These are phyloP conservation scores for Melanargia galathea DNA, from an alignment of 2,888 invertebrate genomes.

Conservation along the genomic window DNA sequence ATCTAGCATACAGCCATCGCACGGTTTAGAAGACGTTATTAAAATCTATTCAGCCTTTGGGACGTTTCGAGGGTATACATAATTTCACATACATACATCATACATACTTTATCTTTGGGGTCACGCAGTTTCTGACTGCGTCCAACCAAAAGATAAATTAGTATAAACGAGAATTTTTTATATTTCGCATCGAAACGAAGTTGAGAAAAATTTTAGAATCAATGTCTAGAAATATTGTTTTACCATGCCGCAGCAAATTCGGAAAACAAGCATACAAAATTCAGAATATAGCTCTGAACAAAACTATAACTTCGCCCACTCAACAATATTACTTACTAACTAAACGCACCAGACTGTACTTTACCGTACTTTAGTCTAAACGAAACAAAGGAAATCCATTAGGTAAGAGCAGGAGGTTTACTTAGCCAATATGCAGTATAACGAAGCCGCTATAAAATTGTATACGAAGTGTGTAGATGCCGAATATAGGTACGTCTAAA, in stretches of 20 bases:
- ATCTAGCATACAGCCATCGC: too few species aligned
- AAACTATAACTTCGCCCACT: conserved; percentile 2
- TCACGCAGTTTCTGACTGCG: too few species aligned
- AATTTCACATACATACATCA: too few species aligned
- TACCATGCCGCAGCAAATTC: not conserved
- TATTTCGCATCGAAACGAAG: too few species aligned
- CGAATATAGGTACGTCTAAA: not conserved
- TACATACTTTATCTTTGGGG: too few species aligned
- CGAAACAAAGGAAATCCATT: conserved; percentile 24
- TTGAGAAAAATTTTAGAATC: too few species aligned
- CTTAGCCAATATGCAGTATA: conserved; percentile 24
- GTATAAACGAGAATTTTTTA: too few species aligned
- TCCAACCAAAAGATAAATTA: too few species aligned
- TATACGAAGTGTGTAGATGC: conserved; percentile 8
- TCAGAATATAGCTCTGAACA: not conserved
- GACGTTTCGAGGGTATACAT: too few species aligned
- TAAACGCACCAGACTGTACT: not conserved
- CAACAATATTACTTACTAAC: conserved; percentile 13
- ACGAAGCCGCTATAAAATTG: conserved; percentile 19
- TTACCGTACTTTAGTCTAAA: conserved; percentile 4
- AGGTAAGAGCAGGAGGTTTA: conserved; percentile 18
- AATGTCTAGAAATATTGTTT: too few species aligned
- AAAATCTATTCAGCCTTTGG: too few species aligned
- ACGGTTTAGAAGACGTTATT: too few species aligned
- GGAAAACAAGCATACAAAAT: not conserved